Evolutionary conservation across 2,797 vertebrate genomes (phyloP), one percentile per base, ranked within the genome.

Genomic region (Enteromius paludinosus): DNA sequence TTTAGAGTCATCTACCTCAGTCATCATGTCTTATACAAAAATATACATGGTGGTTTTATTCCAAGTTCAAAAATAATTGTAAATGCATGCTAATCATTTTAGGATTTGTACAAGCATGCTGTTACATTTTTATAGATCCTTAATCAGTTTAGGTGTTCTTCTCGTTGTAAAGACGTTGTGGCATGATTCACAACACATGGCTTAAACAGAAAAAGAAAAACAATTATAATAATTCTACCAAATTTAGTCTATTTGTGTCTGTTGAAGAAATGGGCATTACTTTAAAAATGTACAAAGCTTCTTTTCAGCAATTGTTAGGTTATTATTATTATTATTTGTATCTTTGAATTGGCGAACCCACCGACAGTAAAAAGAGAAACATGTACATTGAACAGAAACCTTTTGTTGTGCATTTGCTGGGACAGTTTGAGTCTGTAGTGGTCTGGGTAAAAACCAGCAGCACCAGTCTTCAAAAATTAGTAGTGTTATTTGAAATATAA

Each of bases 11-110:
- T 59, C 49, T 56, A 69, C 33, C 33, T 79, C 78, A 79, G 38
- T 79, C 33, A 79, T 77, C n/a, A 18, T 62, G 43, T 59, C 17
- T 64, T 52, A 23, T 72, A 78, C 43, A 72, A 64, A 83, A 78
- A 83, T 78, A 78, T 78, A 78, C 66, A 82, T 38, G 25, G 43
- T 72, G 41, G 54, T 38, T 70, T 70, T 80, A 54, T 83, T 83
- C 41, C 69, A 71, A 78, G 47, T 82, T 70, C 25, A 70, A 71
- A 71, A 62, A 64, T 47, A 72, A 69, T 61, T 81, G 38, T 62
- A 35, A 35, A 73, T 17, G 43, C 79, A 81, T 73, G 79, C 49
- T 52, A 49, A 52, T 81, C 8, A 47, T 49, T 77, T 20, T 38
- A 64, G 41, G 64, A 54, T 83, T 18, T 47, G 54, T 74, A 59